Base-by-base conservation (phyloP, 2,113 vertebrate genomes). In the Ellobius talpinus region DNA sequence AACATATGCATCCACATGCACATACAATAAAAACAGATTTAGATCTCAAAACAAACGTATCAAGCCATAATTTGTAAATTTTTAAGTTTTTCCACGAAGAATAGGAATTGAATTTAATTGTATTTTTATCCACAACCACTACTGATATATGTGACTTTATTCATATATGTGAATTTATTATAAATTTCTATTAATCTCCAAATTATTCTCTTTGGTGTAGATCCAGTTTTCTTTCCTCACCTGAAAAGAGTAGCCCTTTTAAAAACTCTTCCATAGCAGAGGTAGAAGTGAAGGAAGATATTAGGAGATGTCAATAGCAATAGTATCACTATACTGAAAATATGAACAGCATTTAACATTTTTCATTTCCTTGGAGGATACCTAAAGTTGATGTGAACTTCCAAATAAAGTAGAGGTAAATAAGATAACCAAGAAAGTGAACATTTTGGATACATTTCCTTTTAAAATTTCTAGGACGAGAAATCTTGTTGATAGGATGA, bases 301-400 rank as follows among this genome's bases (percentile, higher is more conserved):
- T 76, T 93, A 76, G 45, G 42, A 76, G 39, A 81, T 63, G 21
- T 52, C 10, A 26, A 9, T 87, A 81, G 2, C 16, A 39, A 17
- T 77, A 92, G 36, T 93, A 89, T 91, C 24, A 39, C 93, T 78
- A 77, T 82, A 86, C 9, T 4, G 50, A 86, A 39, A 92, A 52
- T 3, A 52, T 77, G 19, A 73, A 24, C 4, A 0, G 7, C 8
- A 65, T 74, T 23, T 76, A 19, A 23, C 0, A 14, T 73, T 96
- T 92, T 90, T 74, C 52, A 89, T 95, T 77, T 85, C 78, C 23
- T 47, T 95, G 45, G 39, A 63, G n/a, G 10, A 78, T 93, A 93
- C 9, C 33, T 91, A 42, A 81, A 73, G 12, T 52, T 21, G 78
- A 84, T 4, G 9, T 17, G 19, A 87, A 70, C 7, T 78, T 93